Evolutionary conservation across 1,140 invertebrate species (phyloP), one percentile per base, ranked within the genome.

Genomic region (Palaemon carinicauda): DNA sequence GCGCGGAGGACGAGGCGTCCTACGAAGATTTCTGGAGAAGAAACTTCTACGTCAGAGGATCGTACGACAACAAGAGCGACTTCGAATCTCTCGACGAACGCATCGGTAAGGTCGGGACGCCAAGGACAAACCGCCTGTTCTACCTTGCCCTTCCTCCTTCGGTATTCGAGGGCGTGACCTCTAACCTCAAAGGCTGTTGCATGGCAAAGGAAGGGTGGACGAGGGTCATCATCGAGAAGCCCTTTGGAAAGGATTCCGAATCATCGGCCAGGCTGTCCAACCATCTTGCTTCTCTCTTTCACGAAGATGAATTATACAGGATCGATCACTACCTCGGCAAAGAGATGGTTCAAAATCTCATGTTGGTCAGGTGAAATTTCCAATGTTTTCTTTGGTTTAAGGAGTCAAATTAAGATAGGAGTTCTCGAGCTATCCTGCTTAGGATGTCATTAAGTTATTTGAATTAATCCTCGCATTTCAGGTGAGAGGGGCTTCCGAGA

Each of bases 261-360:
- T 95, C 94, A 15, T 99, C 98, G 0, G 94, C 95, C 73, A 93
- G 94, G 85, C 92, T 99, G 5, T 97, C 97, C 12, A 93, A 95
- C 90, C 98, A 99, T 92, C 92, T 99, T 78, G 93, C 95, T 3
- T 94, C 94, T 0, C 91, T 99, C 29, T 99, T 99, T 91, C 94
- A 93, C 80, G 99, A 99, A 93, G 97, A 99, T 85, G 96, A 99
- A 92, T 94, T 99, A 56, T 99, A 99, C 91, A 93, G 98, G 89
- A 99, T 99, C 89, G 99, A 99, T 92, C 99, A 99, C 92, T 99
- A 99, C 91, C 93, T 99, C 52, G 99, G 99, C 21, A 99, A 99
- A 92, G 99, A 99, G 93, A 99, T 99, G 98, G 98, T 99, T 7
- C 98, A 99, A 92, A 99, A 99, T 93, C 92, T 99, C 27, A 98